These are phyloP conservation scores for Poicephalus meyeri DNA, from an alignment of 2,113 vertebrate species.

Conservation along the genomic window DNA sequence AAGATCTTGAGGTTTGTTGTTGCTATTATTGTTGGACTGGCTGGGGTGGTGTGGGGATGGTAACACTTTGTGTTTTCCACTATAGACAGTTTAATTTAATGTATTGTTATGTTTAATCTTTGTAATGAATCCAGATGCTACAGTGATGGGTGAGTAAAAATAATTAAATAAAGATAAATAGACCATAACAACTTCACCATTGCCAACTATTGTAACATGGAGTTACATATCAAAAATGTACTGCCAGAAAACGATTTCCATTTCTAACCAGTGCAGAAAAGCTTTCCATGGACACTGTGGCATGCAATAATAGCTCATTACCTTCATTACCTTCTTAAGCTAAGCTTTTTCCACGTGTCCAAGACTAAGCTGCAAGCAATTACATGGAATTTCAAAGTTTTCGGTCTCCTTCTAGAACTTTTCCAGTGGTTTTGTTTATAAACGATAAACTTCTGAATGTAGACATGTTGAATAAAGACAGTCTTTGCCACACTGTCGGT, in stretches of 20 bases:
- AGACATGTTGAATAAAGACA: not conserved
- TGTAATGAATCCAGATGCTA: slow-evolving; percentile 52
- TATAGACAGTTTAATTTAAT: slow-evolving; percentile 52
- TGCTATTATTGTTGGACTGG: not conserved
- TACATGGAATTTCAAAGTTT: not conserved
- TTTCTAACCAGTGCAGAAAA: not conserved
- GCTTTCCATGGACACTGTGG: not conserved
- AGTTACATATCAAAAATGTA: not conserved
- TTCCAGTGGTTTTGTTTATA: not conserved
- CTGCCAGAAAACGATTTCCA: not conserved
- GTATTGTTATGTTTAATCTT: slow-evolving; percentile 49
- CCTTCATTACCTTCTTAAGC: not conserved
- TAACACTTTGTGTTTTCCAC: slow-evolving; percentile 31
- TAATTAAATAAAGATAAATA: slow-evolving; percentile 59
- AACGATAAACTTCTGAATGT: not conserved
- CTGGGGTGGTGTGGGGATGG: not conserved
- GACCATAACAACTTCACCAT: not conserved
- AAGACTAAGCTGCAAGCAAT: not conserved
- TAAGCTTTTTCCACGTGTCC: not conserved
- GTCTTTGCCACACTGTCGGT: not conserved
- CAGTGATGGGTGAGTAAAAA: slow-evolving; percentile 41
- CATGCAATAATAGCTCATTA: not conserved
- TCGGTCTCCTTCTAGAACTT: not conserved
- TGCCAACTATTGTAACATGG: not conserved
- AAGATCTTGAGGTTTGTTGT: not conserved